Base-by-base conservation (phyloP, 2,888 invertebrate species). In the Apomyelois bistriatella region DNA sequence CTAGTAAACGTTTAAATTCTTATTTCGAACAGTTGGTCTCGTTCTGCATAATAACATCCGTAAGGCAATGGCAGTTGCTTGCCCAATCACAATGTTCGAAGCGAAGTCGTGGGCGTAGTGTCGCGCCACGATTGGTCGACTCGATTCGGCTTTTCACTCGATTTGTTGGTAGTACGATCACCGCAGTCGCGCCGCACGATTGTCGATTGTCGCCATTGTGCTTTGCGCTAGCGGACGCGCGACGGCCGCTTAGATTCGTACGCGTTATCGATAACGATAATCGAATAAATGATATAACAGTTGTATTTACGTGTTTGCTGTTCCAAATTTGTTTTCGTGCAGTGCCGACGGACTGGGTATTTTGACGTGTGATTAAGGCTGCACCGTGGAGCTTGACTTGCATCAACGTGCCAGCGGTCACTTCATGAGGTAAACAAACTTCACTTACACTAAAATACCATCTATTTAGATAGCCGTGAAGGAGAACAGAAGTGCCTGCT, bases 371-470 rank as follows among this genome's bases (percentile, higher is more conserved):
- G 60, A 63, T 48, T 32, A 92, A 92, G 85, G 91, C 91, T 72
- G 77, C 92, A 93, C 85, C 90, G 92, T 94, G 94, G 94, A 94
- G 92, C 94, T 94, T 90, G 94, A 94, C 68, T 92, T 94, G 79
- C 94, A 94, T 74, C 94, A 94, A 90, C 93, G 94, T 91, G 93
- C 94, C 91, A 92, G 92, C 90, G 94, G 94, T 89, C 94, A 94
- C 92, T 94, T 94, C 76, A 93, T 94, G 91, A 94, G 94, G 94
- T 89, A 82, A 73, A 58, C 57, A 62, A 60, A 57, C 55, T 51
- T 48, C 30, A 22, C 10, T 48, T 36, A 47, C n/a, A n/a, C 36
- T 42, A 32, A 42, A 38, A 50, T 50, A 53, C 28, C 46, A 30
- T 13, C 32, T 46, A 46, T 30, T 54, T 52, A 53, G 22, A 15